Base-by-base conservation (phyloP, 2,888 invertebrate genomes). In the Amblyjoppa fuscipennis region DNA sequence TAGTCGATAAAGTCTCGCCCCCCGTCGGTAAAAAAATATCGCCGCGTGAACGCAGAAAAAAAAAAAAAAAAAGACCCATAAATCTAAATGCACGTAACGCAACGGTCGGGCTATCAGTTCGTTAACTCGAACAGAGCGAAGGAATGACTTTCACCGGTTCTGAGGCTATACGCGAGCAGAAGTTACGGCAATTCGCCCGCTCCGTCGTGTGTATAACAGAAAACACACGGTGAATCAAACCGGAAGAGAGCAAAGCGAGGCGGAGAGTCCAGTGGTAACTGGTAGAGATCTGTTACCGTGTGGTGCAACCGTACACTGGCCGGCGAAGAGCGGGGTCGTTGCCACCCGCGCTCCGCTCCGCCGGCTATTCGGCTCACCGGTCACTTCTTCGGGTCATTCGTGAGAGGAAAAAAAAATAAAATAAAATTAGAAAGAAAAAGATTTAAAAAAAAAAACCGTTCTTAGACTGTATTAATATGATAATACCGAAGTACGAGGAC, bases 271-370 rank as follows among this genome's bases (percentile, higher is more conserved):
- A 75, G 64, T 5, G n/a, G 69, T 59, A 51, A 61, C 49, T 69
- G 59, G 28, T 69, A 71, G 70, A 71, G 70, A 64, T 81, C 64
- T 81, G 56, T 75, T 75, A 75, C 34, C 80, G 76, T 41, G 69
- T 75, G 70, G 76, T 80, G 83, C 86, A 84, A 87, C 69, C 69
- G 13, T 61, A 38, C 38, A 38, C 61, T 73, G 77, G 73, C 77
- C 71, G 73, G 80, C 81, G 70, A 45, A 61, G 77, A 61, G 77
- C 69, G 87, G 81, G 88, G 85, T 79, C 78, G 83, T 88, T 87
- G 88, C 86, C 84, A 88, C 81, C 86, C 83, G 87, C 82, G 82
- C 78, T 82, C 73, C 79, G 85, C 85, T 82, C 80, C 85, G 82
- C 59, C 85, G 85, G 75, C 79, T 85, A 85, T 85, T 85, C 82